These are phyloP conservation scores for Drosophila guanche DNA, from an alignment of 1,140 invertebrate genomes.

Conservation along the genomic window DNA sequence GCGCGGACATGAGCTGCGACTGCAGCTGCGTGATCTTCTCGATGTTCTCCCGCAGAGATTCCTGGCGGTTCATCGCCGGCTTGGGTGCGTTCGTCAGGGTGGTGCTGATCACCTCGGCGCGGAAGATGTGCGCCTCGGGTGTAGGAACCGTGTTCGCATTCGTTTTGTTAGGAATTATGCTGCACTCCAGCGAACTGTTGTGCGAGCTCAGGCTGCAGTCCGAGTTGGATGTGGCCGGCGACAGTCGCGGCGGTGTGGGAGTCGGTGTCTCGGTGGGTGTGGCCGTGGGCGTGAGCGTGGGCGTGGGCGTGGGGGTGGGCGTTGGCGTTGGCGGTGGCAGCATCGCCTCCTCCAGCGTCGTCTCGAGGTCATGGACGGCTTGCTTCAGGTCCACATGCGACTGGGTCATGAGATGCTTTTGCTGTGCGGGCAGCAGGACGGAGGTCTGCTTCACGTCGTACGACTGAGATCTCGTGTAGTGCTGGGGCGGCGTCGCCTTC, in stretches of 20 bases:
- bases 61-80: constrained; percentile 68
- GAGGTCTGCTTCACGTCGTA: constrained; percentile 65
- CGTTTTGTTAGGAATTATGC: constrained; percentile 17
- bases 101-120: constrained; percentile 79
- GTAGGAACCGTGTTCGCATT: constrained; percentile 12
- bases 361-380: constrained; percentile 72
- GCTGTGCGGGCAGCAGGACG: constrained; percentile 38
- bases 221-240: constrained; percentile 69
- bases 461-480: constrained; percentile 77
- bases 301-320: no score
- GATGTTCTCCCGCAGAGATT: constrained; percentile 80
- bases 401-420: constrained; percentile 72
- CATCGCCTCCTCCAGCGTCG: constrained; percentile 72
- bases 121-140: constrained; percentile 65
- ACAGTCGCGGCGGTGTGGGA: constrained; percentile 45
- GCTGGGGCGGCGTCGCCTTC: constrained; percentile 49
- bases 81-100: constrained; percentile 54
- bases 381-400: constrained; percentile 82
- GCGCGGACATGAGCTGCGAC: constrained; percentile 82
- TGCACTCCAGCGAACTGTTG: constrained; percentile 65
- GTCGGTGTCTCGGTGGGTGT: constrained; percentile 34
- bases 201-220: constrained; percentile 68
- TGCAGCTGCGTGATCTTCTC: constrained; percentile 83
- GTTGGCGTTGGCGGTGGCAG: constrained; percentile 17
- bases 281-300: constrained; percentile 28